Base-by-base conservation (phyloP, 1,140 invertebrate genomes). In the Drosophila subpulchrella region DNA sequence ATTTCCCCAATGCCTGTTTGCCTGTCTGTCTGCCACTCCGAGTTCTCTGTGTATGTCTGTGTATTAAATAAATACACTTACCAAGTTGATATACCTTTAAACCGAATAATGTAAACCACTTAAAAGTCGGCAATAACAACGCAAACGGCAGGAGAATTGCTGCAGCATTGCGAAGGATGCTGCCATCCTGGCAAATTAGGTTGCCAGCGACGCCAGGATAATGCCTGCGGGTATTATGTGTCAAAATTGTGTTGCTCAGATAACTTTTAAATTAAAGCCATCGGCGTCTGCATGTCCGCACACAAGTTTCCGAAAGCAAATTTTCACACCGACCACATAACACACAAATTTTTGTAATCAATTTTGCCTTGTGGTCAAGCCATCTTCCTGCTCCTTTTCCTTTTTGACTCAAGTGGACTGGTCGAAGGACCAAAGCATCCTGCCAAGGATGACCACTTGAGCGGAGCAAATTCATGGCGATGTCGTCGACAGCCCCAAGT, bases 51-150 rank as follows among this genome's bases (percentile, higher is more conserved):
- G 54, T 41, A 4, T 75, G 70, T 72, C 75, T 70, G 75, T 88
- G 63, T 80, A 89, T 88, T 88, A 88, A 88, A 88, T 88, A 88
- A 88, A 89, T 88, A 88, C 83, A 88, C 79, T 88, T 88, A 89
- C 83, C 84, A 83, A 89, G 84, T 83, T 88, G 80, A 88, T 83
- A 89, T 83, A 83, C 80, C 83, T 88, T 88, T 88, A 88, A 88
- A 80, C 84, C 79, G 84, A 88, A 88, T 88, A 88, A 89, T 89
- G 84, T 89, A 88, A 88, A 80, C 84, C 83, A 88, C 83, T 88
- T 88, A 88, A 89, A 88, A 89, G 79, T 79, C 84, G 50, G 79
- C 83, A 85, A 85, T 88, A 88, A 85, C 83, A 88, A 86, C 68
- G 44, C 67, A 71, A 50, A 55, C 65, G 70, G 57, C 82, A 65